A percentile compares a stretch with the other conserved stretches of the same genome.
Conservation (phyloP, 2,888 invertebrate genomes). For the Antheraea yamamai region DNA sequence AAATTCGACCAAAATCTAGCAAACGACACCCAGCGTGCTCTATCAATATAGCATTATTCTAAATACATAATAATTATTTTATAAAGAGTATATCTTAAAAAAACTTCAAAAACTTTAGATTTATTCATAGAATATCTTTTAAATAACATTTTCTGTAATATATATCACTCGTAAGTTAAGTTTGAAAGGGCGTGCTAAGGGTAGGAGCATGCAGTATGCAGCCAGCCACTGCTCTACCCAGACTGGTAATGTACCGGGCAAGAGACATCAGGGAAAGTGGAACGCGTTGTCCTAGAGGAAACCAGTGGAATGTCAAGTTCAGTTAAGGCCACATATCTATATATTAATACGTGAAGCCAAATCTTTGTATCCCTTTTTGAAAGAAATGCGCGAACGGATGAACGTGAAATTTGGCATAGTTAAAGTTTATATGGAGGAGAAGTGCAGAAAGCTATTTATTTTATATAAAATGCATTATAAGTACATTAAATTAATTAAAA, state of each 20-base stretch:
- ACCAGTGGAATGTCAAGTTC: conserved; percentile 73
- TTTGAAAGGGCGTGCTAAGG: conserved; percentile 13
- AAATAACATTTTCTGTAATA: conserved; percentile 4
- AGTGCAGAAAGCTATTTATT: too few species aligned
- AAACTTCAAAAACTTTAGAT: neutral
- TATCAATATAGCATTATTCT: neutral
- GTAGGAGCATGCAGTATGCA: conserved; percentile 30
- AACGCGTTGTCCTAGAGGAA: conserved; percentile 47
- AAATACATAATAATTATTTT: neutral
- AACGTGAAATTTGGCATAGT: too few species aligned
- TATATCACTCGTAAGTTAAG: conserved; percentile 1
- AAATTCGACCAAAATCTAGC: neutral
- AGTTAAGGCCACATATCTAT: conserved; percentile 42
- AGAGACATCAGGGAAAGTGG: conserved; percentile 54
- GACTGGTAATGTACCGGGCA: conserved; percentile 28
- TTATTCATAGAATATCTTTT: neutral
- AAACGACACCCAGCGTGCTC: neutral
- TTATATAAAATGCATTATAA: too few species aligned
- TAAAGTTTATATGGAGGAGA: too few species aligned
- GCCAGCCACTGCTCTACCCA: conserved; percentile 32
- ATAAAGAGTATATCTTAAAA: neutral
- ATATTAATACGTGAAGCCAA: too few species aligned
- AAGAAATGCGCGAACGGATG: too few species aligned
- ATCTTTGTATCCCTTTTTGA: too few species aligned
- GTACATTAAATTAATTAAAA: too few species aligned